These are phyloP conservation scores for Tinamus guttatus DNA, from an alignment of 2,113 vertebrate genomes.

Conservation along the genomic window DNA sequence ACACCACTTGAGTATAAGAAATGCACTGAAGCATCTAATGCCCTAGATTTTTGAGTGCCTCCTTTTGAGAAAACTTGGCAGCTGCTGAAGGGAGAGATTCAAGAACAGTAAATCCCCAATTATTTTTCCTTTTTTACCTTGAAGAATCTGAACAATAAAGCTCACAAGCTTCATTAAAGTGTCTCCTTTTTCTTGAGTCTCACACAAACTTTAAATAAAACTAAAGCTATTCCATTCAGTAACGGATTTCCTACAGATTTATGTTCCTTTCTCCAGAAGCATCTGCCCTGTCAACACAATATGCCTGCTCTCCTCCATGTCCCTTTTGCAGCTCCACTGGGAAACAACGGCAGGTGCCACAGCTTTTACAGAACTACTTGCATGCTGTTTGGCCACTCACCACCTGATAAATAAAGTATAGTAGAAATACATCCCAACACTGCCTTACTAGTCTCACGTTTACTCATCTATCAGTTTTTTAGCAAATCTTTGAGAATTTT, in stretches of 20 bases:
- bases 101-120: background rate
- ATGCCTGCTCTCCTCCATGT: fast-evolving
- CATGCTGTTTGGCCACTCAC: background rate
- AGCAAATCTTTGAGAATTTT: background rate
- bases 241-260: background rate
- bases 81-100: background rate
- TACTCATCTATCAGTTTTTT: background rate
- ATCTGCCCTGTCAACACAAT: background rate
- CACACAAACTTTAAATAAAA: background rate
- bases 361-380: background rate
- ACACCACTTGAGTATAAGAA: background rate
- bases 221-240: background rate
- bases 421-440: background rate
- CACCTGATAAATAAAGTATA: background rate
- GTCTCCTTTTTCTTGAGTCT: background rate
- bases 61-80: background rate
- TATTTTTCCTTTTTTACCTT: background rate
- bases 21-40: background rate
- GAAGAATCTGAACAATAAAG: background rate
- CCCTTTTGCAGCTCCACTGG: background rate
- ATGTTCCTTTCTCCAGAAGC: background rate
- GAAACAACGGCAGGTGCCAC: background rate
- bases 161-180: background rate
- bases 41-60: background rate
- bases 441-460: background rate